phyloP scores from a whole-genome alignment of 2,113 vertebrate species.

The Heterotis niloticus region DNA sequence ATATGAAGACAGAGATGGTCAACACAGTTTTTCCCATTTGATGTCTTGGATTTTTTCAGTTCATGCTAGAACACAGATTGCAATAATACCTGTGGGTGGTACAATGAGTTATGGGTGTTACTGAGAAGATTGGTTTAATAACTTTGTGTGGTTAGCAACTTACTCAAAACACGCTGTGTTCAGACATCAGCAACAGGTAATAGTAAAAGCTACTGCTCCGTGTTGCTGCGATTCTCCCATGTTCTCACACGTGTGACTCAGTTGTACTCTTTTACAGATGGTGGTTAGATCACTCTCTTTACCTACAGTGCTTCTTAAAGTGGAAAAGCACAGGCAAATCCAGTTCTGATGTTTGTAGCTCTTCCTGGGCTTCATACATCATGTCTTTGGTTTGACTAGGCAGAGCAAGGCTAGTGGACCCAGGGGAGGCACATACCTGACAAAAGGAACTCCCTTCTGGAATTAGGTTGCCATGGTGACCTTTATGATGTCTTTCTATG shows the following conservation, averaged over 20 bases:
- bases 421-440: not conserved
- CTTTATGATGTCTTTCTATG: constrained; percentile 6
- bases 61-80: too few species aligned
- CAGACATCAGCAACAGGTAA: not conserved
- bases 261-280: too few species aligned
- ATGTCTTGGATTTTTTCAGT: too few species aligned
- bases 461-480: constrained; percentile 28
- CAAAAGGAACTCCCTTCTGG: constrained; percentile 20
- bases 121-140: too few species aligned
- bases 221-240: too few species aligned
- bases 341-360: not conserved
- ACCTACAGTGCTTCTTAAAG: not conserved
- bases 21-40: too few species aligned
- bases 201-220: not conserved
- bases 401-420: not conserved
- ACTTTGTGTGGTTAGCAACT: too few species aligned
- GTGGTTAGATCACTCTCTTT: not conserved
- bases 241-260: too few species aligned
- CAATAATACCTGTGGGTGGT: too few species aligned
- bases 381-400: not conserved
- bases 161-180: not conserved
- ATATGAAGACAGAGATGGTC: too few species aligned
- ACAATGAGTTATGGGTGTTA: too few species aligned
- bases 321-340: not conserved
- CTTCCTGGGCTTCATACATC: not conserved